Evolutionary conservation across 1,140 invertebrate genomes (phyloP), one percentile per base, ranked within the genome.

Genomic region (Neuroterus valhalla): DNA sequence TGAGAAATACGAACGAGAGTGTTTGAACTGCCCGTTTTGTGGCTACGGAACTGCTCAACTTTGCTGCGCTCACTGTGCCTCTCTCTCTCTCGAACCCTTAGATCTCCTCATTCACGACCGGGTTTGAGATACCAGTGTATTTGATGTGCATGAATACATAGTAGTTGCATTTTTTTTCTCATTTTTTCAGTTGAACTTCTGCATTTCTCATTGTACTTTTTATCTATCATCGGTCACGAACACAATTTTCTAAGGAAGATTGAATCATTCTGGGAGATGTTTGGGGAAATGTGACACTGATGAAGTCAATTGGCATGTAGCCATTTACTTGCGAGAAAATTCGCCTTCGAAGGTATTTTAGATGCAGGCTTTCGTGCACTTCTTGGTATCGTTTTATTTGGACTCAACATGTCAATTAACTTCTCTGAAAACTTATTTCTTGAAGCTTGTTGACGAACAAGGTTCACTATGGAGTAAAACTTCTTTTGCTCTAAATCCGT

Each of bases 281-380:
- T 62, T 23, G 3, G 11, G 21, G 45, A 19, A 44, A 69, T 69
- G 44, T 69, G 17, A 48, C 68, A 31, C 6, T 69, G 44, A 69
- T 79, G 68, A 45, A 72, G 76, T 67, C 73, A 81, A 84, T 82
- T 82, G 82, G 81, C 79, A 78, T 69, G 43, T 48, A 42, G 77
- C 79, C 80, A 79, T 74, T 70, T 23, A 38, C 10, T n/a, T 45
- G 14, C 23, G 19, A 62, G 50, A 46, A 42, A n/a, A 19, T 66
- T 70, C 55, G 42, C n/a, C 66, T 70, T 4, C 48, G 45, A 69
- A 52, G 68, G 70, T 82, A 79, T 81, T 81, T 78, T 82, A 45
- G 74, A 81, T 31, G 2, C 3, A 62, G 11, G 15, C 26, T 38
- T 62, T 14, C 17, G 50, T 62, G 14, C n/a, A 62, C 3, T 55